Conservation (phyloP, 2,888 invertebrate genomes). For the Drosophila setosimentum region DNA sequence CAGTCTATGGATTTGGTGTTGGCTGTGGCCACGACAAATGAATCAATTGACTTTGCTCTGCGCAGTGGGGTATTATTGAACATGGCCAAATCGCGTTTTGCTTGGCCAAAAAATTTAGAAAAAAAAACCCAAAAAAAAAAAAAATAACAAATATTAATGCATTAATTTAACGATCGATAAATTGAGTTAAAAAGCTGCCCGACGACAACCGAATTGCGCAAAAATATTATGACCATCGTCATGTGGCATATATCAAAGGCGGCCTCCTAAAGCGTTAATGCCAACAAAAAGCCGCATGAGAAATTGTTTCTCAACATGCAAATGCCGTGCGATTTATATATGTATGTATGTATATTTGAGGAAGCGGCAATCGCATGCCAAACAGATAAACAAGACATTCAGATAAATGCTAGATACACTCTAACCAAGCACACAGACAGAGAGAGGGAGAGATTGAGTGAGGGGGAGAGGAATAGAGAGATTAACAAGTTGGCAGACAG, state of each 20-base stretch:
- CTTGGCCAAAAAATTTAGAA: slow-evolving; percentile 20
- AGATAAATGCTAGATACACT: slow-evolving; percentile 47
- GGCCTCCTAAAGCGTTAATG: slow-evolving; percentile 56
- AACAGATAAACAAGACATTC: slow-evolving; percentile 48
- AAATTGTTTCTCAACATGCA: slow-evolving; percentile 81
- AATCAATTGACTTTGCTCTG: slow-evolving; percentile 46
- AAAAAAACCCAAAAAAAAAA: slow-evolving; percentile 14
- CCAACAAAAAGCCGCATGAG: slow-evolving; percentile 62
- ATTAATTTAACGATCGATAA: slow-evolving; percentile 76
- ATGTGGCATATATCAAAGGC: slow-evolving; percentile 78
- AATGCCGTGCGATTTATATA: slow-evolving; percentile 76
- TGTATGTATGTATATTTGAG: slow-evolving; percentile 58
- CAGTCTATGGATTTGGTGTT: slow-evolving; percentile 44
- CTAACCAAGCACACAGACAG: slow-evolving; percentile 20
- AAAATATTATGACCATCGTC: slow-evolving; percentile 82
- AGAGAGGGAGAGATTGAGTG: slow-evolving; percentile 1
- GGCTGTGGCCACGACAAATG: slow-evolving; percentile 40
- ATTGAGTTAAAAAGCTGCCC: slow-evolving; percentile 68
- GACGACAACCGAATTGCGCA: slow-evolving; percentile 83
- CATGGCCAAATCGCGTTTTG: slow-evolving; percentile 52
- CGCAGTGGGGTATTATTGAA: slow-evolving; percentile 38
- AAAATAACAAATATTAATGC: slow-evolving; percentile 57
- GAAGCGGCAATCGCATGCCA: slow-evolving; percentile 76
- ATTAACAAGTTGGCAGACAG: slow-evolving; percentile 36
- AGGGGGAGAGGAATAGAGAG: slow-evolving; percentile 21